phyloP scores from a whole-genome alignment of 2,797 vertebrate genomes.

The Artibeus jamaicensis region DNA sequence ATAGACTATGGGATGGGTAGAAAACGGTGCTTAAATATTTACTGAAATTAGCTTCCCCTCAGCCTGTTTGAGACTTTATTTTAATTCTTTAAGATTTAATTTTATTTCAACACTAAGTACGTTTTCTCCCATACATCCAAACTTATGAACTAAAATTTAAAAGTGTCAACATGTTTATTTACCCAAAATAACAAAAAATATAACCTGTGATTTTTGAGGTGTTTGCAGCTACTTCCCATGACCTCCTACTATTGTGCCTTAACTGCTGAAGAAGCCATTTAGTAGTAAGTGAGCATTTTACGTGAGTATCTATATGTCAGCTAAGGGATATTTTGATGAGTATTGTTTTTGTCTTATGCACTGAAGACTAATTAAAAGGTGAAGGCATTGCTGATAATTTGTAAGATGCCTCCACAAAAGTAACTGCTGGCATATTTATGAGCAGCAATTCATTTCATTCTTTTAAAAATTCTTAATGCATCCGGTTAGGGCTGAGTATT shows the following conservation, averaged over 20 bases:
- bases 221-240: neutral
- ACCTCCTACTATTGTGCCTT: neutral
- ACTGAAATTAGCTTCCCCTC: neutral
- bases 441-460: neutral
- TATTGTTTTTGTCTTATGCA: neutral
- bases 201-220: neutral
- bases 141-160: neutral
- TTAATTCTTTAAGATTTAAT: neutral
- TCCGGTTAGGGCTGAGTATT: neutral
- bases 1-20: neutral
- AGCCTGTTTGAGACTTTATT: neutral
- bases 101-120: neutral
- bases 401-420: neutral
- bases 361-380: neutral
- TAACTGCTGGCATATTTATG: neutral
- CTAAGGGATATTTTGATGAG: neutral
- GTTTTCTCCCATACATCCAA: neutral
- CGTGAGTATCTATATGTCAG: neutral
- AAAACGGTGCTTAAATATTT: neutral
- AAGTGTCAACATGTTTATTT: neutral
- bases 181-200: neutral
- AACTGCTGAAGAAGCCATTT: neutral
- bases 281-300: neutral
- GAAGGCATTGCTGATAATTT: neutral
- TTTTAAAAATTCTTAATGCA: neutral